These are phyloP conservation scores for Deilephila porcellus DNA, from an alignment of 2,888 invertebrate genomes.

Conservation along the genomic window DNA sequence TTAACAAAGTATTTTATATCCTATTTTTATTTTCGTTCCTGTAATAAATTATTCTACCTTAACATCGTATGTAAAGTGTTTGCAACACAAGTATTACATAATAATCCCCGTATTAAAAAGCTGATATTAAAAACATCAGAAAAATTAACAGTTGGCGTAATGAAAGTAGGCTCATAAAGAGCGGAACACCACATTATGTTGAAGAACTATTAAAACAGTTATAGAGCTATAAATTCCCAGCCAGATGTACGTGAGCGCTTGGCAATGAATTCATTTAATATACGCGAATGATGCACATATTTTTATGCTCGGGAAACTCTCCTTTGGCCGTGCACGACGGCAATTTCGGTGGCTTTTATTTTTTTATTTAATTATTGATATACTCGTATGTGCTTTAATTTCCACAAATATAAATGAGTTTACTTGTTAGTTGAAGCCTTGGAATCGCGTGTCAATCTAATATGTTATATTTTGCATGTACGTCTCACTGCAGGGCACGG, in stretches of 20 bases:
- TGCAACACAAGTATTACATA: background rate
- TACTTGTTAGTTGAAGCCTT: no score
- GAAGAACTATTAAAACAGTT: slow-evolving; percentile 27
- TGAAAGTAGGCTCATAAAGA: background rate
- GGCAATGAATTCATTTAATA: slow-evolving; percentile 21
- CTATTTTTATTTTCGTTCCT: no score
- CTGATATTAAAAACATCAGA: background rate
- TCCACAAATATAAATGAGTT: no score
- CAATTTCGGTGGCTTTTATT: background rate
- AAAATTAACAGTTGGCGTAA: background rate
- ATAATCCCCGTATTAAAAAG: background rate
- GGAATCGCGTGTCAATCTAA: no score
- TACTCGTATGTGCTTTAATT: background rate
- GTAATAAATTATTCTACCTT: no score
- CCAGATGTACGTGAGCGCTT: slow-evolving; percentile 15
- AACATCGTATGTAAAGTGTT: no score
- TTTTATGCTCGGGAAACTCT: slow-evolving; percentile 12
- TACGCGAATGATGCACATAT: slow-evolving; percentile 10
- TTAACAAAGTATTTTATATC: no score
- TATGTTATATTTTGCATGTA: no score
- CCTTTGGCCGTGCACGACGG: background rate
- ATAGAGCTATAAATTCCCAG: slow-evolving; percentile 16
- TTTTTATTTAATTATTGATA: no score
- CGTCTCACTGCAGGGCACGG: no score
- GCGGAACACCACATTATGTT: slow-evolving; percentile 13